Base-by-base conservation (phyloP, 2,113 vertebrate species). In the Elephantulus edwardii region DNA sequence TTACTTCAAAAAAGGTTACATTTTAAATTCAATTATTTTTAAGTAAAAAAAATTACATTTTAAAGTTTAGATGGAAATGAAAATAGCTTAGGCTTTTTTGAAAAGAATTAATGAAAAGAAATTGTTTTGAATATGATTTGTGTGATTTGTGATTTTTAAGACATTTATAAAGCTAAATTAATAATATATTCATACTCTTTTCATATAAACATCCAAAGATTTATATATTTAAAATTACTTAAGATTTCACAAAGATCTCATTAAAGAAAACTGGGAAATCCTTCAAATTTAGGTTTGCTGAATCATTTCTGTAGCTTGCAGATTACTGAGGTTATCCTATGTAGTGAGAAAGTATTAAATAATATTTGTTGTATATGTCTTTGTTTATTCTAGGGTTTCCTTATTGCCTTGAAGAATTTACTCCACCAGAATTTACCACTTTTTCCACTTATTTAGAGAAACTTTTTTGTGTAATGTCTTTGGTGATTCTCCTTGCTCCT, bases 401-500 rank as follows among this genome's bases (percentile, higher is more conserved):
- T 66, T 91, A 19, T n/a, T 92, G 8, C 58, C 17, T 33, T 62
- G 28, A 93, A 75, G 35, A 19, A 42, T 35, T 68, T 83, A 68
- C 22, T 71, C 10, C 54, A 74, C 38, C 10, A 92, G 19, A 81
- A 90, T 90, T 92, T 81, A 42, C 46, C 62, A 0, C 60, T 62
- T 81, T 11, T 83, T 88, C 8, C 7, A 88, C 22, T 80, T 85
- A 81, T 33, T 71, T 35, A 35, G 62, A 38, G 70, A 81, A 62
- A 95, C 85, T 94, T 26, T 83, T 86, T 62, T 86, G 6, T 35
- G 42, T 83, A 79, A 26, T 72, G 20, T 50, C 95, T 79, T 92
- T 79, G 8, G 71, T 83, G 17, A 2, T 84, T 50, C 75, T 22
- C 64, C 50, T 74, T 74, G 70, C 8, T 13, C 13, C 13, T 8